Evolutionary conservation across 2,113 vertebrate species (phyloP).

Genomic region (Helogale parvula): DNA sequence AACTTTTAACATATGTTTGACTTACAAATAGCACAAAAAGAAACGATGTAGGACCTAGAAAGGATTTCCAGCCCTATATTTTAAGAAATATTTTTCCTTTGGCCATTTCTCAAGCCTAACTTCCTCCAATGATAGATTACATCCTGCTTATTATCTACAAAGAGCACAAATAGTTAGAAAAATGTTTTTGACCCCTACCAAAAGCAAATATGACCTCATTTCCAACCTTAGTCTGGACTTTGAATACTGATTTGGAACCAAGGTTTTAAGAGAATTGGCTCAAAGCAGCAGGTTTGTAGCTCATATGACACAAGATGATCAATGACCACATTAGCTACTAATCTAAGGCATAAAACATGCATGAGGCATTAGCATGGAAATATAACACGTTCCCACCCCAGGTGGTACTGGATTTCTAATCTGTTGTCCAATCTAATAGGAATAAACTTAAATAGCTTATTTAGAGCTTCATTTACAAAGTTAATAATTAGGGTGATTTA

Average conservation of each 20-base stretch:
- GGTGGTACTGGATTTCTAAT: conserved; percentile 70
- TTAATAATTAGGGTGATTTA: conserved; percentile 75
- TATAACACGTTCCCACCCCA: conserved; percentile 48
- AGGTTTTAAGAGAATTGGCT: conserved; percentile 61
- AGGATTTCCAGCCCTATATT: background rate
- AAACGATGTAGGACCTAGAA: background rate
- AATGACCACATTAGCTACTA: conserved; percentile 71
- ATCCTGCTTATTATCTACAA: conserved; percentile 50
- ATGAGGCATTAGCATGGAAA: conserved; percentile 76
- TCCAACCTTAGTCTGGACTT: conserved; percentile 32
- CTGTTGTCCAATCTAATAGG: conserved; percentile 69
- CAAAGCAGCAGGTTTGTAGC: conserved; percentile 59
- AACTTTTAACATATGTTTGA: conserved; percentile 33
- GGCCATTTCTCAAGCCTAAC: conserved; percentile 33
- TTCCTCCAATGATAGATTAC: background rate
- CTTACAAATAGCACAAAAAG: conserved; percentile 30
- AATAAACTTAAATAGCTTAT: conserved; percentile 75
- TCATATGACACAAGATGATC: conserved; percentile 60
- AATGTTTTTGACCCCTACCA: conserved; percentile 56
- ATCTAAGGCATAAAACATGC: conserved; percentile 73
- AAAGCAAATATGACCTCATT: conserved; percentile 44
- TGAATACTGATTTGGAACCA: conserved; percentile 59
- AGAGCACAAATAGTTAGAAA: conserved; percentile 63
- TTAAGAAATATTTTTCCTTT: conserved; percentile 49
- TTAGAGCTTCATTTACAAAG: conserved; percentile 77